Evolutionary conservation across 2,113 vertebrate genomes (phyloP).

Genomic region (Benthochromis sp.): DNA sequence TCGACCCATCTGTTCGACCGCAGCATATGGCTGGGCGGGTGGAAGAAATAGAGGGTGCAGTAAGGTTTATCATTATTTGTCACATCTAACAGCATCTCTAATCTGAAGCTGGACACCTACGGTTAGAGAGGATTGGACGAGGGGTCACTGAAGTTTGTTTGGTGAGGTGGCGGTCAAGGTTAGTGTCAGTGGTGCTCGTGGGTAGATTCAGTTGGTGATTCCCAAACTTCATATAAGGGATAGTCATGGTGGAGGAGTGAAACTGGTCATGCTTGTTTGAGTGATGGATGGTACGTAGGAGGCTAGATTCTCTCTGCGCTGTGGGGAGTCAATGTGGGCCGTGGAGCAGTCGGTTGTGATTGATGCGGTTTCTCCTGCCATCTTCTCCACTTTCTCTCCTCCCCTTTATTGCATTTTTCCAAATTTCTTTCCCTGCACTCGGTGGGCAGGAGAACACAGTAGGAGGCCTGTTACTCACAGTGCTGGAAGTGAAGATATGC

Average conservation of each 20-base stretch:
- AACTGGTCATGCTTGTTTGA: conserved; percentile 10
- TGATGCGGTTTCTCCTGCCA: conserved; percentile 14
- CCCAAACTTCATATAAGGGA: conserved; percentile 13
- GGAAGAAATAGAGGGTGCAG: background rate
- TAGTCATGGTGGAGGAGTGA: background rate
- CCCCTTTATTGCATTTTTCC: background rate
- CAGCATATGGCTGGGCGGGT: background rate
- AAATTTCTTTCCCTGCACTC: conserved; percentile 14
- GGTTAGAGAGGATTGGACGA: background rate
- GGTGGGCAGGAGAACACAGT: conserved; percentile 42
- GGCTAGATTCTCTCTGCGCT: conserved; percentile 18
- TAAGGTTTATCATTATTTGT: background rate
- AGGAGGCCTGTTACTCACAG: conserved; percentile 41
- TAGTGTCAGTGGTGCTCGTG: background rate
- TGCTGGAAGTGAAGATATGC: background rate
- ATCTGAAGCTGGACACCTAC: background rate
- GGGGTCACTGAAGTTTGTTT: background rate
- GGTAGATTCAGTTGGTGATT: conserved; percentile 16
- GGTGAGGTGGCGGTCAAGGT: background rate
- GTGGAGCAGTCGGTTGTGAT: conserved; percentile 28
- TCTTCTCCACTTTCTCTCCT: conserved; percentile 29
- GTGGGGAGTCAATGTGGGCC: conserved; percentile 33
- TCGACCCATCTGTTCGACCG: conserved; percentile 31
- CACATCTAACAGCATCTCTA: background rate
- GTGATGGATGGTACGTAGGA: conserved; percentile 44